Base-by-base conservation (phyloP, 2,797 vertebrate species). In the Acanthiza pusilla region DNA sequence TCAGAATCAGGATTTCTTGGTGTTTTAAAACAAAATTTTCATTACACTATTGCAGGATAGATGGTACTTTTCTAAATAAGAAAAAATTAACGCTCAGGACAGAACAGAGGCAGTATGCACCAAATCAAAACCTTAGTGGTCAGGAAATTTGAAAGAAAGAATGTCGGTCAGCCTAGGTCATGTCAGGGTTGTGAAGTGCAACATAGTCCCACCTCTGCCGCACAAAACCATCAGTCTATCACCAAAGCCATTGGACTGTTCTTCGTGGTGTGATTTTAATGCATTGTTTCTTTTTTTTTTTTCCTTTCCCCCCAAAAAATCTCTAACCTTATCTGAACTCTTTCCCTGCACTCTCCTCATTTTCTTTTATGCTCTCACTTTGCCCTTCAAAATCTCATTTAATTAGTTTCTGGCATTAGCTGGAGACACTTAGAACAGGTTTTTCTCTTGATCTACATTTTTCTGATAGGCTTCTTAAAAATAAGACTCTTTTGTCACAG, bases 21-120 rank as follows among this genome's bases (percentile, higher is more conserved):
- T 89, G 67, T 81, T 94, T 91, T 80, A 88, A 68, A 84, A 58
- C 21, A 45, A 91, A 85, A 93, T 48, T 94, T 91, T 90, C 75
- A 67, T 58, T 5, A 86, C 78, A 70, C n/a, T 43, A 18, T 78
- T 71, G 32, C 85, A 95, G 63, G 25, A 83, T 75, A 76, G 32
- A 63, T 57, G 48, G 54, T 34, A 76, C 61, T 81, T 50, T 85
- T 63, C 43, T 81, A 70, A 93, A 93, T 8, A 50, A 34, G 32
- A 65, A 67, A 54, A 90, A 89, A 89, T 51, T 18, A 75, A 48
- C 36, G 5, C 45, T 84, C 36, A 66, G 51, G 18, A 88, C 19
- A 90, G 14, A 95, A 93, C 8, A 87, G 48, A 94, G 53, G 42
- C 58, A 81, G 18, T 48, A 71, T 30, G 65, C 96, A 72, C 23